Evolutionary conservation across 2,113 vertebrate species (phyloP).

Genomic region (Plestiodon gilberti): DNA sequence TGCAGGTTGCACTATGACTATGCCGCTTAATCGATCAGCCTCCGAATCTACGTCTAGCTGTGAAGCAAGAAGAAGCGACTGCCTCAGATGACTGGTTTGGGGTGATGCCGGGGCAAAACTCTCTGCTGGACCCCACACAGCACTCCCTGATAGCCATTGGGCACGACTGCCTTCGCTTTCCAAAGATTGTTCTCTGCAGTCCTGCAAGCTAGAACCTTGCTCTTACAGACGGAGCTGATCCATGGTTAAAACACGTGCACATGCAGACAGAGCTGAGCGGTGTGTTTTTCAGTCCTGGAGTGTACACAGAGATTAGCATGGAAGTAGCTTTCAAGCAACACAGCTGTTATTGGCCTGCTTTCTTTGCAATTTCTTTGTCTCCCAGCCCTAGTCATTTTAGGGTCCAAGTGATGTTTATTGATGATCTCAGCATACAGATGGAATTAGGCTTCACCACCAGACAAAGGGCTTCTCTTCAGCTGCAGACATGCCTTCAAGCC

Average conservation of each 20-base stretch:
- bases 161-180: too few relatives aligned
- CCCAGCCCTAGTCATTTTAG: neutral
- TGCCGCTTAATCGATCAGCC: neutral
- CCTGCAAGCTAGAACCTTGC: neutral
- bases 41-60: neutral
- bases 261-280: neutral
- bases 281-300: neutral
- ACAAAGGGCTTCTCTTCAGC: neutral
- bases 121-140: neutral
- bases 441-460: neutral
- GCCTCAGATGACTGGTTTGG: neutral
- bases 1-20: neutral
- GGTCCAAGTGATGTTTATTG: neutral
- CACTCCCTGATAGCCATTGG: neutral
- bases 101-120: neutral
- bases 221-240: neutral
- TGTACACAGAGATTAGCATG: neutral
- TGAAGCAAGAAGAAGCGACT: neutral
- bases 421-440: neutral
- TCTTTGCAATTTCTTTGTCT: neutral
- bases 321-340: neutral
- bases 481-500: too few relatives aligned
- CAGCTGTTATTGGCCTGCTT: neutral
- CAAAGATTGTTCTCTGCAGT: neutral
- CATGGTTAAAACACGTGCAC: too few relatives aligned